Evolutionary conservation across 2,113 vertebrate genomes (phyloP), one percentile per base, ranked within the genome.

Genomic region (Labrus mixtus): DNA sequence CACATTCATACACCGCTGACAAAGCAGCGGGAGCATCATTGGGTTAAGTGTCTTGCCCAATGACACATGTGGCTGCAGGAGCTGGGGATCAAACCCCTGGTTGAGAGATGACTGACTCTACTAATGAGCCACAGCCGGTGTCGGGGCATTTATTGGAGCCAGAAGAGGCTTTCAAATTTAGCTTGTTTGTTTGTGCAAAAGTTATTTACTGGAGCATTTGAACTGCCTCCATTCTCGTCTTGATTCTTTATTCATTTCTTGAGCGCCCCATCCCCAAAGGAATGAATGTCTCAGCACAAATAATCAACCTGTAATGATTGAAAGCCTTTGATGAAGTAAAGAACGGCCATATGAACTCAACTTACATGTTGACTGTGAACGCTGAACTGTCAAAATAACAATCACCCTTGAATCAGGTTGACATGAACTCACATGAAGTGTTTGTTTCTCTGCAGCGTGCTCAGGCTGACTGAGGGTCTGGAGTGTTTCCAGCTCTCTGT

Each of bases 401-500:
- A 55, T 79, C 4, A 58, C 53, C 13, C 16, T 41, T 25, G 19
- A 29, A 15, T 76, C 79, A 56, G 64, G 46, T 36, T 33, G 84
- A 71, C n/a, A 9, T 55, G 43, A 78, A 57, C 76, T 51, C 43
- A 64, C 23, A 67, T 64, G 54, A 58, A 64, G 45, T 56, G 68
- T 33, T 22, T 36, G 29, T 43, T 72, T 77, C 12, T 53, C 33
- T 43, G 19, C 61, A 48, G 17, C 25, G 41, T 59, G 54, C 15
- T 59, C 60, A 68, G 51, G 65, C 29, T 43, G 68, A 66, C 55
- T 10, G 68, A 70, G 37, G 62, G 20, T 54, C 29, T 70, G 70
- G 61, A 73, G 57, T 25, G 41, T 57, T 73, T 83, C 66, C 58
- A 76, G 22, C 76, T 60, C 65, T 71, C 55, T 22, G 57, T 51